phyloP scores from a whole-genome alignment of 2,797 vertebrate genomes.

The Adelosebastes latens region DNA sequence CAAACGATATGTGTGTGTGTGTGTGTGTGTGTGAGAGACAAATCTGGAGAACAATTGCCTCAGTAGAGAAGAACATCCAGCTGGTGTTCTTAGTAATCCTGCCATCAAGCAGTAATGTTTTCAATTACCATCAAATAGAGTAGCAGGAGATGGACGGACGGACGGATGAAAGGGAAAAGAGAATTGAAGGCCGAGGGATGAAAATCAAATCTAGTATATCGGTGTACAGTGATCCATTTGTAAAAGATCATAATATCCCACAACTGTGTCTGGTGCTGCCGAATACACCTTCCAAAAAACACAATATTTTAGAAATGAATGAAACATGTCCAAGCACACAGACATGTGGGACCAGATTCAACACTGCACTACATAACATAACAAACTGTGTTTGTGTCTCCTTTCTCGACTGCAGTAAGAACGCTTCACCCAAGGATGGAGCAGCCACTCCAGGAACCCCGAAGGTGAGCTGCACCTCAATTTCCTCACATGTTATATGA shows the following conservation, averaged over 20 bases:
- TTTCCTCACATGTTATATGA: neutral
- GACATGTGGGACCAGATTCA: neutral
- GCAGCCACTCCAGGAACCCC: constrained; percentile 91
- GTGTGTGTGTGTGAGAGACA: neutral
- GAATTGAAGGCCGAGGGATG: neutral
- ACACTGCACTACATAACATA: neutral
- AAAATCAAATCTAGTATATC: neutral
- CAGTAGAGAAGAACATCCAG: neutral
- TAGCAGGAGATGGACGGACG: neutral
- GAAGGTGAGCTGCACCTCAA: constrained; percentile 87
- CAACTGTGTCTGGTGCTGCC: neutral
- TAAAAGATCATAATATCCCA: neutral
- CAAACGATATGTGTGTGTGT: neutral
- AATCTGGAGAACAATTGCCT: neutral
- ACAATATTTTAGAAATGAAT: no score
- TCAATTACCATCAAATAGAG: neutral
- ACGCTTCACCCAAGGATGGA: constrained; percentile 91
- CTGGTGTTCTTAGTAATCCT: neutral
- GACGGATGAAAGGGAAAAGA: neutral
- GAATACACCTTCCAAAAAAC: neutral
- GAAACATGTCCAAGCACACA: neutral
- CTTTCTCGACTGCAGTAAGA: constrained; percentile 89
- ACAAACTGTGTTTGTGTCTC: constrained; percentile 15
- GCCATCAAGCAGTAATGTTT: neutral
- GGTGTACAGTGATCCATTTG: neutral